Evolutionary conservation across 2,113 vertebrate species (phyloP), one percentile per base, ranked within the genome.

Genomic region (Podilymbus podiceps): DNA sequence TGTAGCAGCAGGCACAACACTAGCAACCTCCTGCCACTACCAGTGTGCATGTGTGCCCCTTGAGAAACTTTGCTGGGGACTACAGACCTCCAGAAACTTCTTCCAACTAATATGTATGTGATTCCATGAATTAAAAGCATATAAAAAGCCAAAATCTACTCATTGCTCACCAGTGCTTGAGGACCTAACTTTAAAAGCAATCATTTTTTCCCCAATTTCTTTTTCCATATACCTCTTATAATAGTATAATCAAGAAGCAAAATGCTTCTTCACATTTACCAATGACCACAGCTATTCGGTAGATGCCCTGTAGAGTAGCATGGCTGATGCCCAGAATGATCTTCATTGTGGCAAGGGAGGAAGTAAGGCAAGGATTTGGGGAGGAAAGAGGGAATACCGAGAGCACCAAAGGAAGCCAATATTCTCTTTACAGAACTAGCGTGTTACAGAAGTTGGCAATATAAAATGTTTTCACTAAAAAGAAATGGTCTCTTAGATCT

Each of bases 21-120:
- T 17, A 56, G 18, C 31, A 52, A 74, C 12, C 47, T 90, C 49
- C 42, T 73, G 6, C 17, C 28, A 10, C 42, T 62, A 14, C 12
- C 2, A 2, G 5, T 22, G 27, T 47, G 38, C 1, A 5, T 49
- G 60, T 33, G 2, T 40, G 33, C 8, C 33, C n/a, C n/a, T 59
- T 23, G 47, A n/a, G 42, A 82, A 68, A 62, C 10, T 81, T 60
- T 56, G 27, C 20, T 27, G n/a, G 24, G 20, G 8, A 44, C 40
- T 31, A n/a, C 59, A 87, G 35, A 68, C 6, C 27, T 91, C 35
- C 59, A 91, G 76, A 95, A 84, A 2, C 7, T 77, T 89, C 47
- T 80, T 80, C 11, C 40, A 22, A 22, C 10, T 33, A 44, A 76
- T 58, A 44, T 40, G 44, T 84, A 6, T 31, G 16, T 8, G 44